Evolutionary conservation across 2,113 vertebrate species (phyloP), one percentile per base, ranked within the genome.

Genomic region (Polypterus bichir): DNA sequence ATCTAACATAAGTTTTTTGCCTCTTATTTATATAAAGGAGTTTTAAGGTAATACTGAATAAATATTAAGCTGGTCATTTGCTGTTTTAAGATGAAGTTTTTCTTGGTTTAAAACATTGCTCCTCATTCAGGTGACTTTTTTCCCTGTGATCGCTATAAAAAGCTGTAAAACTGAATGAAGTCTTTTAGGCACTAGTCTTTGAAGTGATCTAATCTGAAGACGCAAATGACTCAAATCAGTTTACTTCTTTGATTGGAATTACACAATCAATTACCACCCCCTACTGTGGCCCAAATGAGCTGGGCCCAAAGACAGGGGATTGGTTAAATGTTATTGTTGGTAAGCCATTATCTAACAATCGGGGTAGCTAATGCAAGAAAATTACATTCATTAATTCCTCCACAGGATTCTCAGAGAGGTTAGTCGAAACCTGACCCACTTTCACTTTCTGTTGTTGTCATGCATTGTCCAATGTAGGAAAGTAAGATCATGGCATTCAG

Each of bases 321-420:
- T 91, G 88, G 84, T 89, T 91, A 91, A 93, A 93, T 78, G 88
- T 83, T 81, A 82, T 87, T 69, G 78, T 86, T 82, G 79, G 83
- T 79, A 87, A 84, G 84, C 89, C 88, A 93, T 96, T 93, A 92
- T 84, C 86, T 61, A 71, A 84, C 87, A 90, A 87, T 87, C 76
- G 81, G 79, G 66, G 61, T 76, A 78, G 74, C 87, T 81, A 79
- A 80, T 79, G 80, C 76, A 83, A 73, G 81, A 87, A 86, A 84
- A 88, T 88, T 81, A 75, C 84, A 83, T 89, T 91, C 81, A 88
- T 91, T 93, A 91, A 87, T 74, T 77, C 76, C 79, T 88, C 84
- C 82, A 77, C 76, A 75, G 81, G 72, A 79, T 72, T 83, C 83
- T 84, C 86, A 81, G 80, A 79, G 75, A 73, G 84, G 83, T 79